Conservation (phyloP, 2,888 invertebrate genomes). For the Sclerodermus sp. region DNA sequence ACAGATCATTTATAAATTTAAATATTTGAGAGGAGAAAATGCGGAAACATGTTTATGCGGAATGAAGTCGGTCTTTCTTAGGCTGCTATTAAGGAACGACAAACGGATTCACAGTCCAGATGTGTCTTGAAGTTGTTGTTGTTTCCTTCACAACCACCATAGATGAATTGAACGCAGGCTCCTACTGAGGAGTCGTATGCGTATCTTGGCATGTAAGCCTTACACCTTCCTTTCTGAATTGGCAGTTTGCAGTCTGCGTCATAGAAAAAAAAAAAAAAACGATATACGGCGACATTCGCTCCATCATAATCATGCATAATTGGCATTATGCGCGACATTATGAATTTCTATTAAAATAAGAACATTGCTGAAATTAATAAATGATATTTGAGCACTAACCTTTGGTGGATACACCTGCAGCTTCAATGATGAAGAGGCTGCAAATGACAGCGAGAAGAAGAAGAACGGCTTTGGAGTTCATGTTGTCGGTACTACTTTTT, state of each 20-base stretch:
- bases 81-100: too few species aligned
- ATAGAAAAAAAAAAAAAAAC: not conserved
- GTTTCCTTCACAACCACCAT: slow-evolving; percentile 41
- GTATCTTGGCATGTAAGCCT: slow-evolving; percentile 27
- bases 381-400: too few species aligned
- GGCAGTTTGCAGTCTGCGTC: slow-evolving; percentile 9
- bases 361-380: not conserved
- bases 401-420: not conserved
- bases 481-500: not conserved
- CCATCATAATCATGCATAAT: too few species aligned
- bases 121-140: slow-evolving; percentile 45
- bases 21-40: too few species aligned
- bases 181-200: slow-evolving; percentile 30
- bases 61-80: too few species aligned
- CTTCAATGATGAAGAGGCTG: not conserved
- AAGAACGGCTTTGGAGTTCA: not conserved
- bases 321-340: too few species aligned
- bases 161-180: slow-evolving; percentile 36
- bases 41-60: too few species aligned
- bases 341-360: too few species aligned
- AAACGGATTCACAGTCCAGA: too few species aligned
- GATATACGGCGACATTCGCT: too few species aligned
- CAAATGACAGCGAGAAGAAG: not conserved
- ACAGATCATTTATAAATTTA: too few species aligned
- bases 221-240: slow-evolving; percentile 20